A percentile compares a stretch with the other conserved stretches of the same genome.
Evolutionary conservation across 2,888 invertebrate species (phyloP).

Genomic region (Fragum sueziense): DNA sequence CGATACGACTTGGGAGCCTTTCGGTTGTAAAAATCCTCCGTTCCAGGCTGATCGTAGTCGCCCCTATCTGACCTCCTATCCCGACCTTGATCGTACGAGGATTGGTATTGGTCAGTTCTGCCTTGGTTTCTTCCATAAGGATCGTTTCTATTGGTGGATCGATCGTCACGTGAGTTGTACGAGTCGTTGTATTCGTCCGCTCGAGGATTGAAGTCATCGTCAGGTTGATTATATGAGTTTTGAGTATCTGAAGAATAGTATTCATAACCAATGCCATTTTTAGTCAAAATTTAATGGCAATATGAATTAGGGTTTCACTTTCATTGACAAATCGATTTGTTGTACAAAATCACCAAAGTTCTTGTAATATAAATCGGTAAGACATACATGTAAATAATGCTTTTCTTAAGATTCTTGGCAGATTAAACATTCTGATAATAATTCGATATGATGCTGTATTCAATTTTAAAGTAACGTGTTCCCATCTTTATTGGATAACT

Average conservation of each 20-base stretch:
- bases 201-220: constrained; percentile 54
- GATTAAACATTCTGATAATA: too few relatives aligned
- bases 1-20: background rate
- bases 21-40: constrained; percentile 12
- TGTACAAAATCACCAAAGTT: too few relatives aligned
- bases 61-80: background rate
- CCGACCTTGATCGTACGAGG: constrained; percentile 5
- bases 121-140: background rate
- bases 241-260: constrained; percentile 10
- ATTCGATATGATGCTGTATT: too few relatives aligned
- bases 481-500: too few relatives aligned
- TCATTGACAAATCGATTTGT: too few relatives aligned
- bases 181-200: constrained; percentile 14
- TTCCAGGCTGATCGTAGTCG: background rate
- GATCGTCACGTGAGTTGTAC: constrained; percentile 9
- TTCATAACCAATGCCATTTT: too few relatives aligned
- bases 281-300: too few relatives aligned
- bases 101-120: background rate
- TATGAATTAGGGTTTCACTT: too few relatives aligned
- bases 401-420: too few relatives aligned
- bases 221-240: constrained; percentile 13
- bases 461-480: too few relatives aligned
- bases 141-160: background rate
- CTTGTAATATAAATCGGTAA: too few relatives aligned
- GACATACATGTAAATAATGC: too few relatives aligned